Base-by-base conservation (phyloP, 1,140 invertebrate species). In the Daktulosphaira vitifoliae region DNA sequence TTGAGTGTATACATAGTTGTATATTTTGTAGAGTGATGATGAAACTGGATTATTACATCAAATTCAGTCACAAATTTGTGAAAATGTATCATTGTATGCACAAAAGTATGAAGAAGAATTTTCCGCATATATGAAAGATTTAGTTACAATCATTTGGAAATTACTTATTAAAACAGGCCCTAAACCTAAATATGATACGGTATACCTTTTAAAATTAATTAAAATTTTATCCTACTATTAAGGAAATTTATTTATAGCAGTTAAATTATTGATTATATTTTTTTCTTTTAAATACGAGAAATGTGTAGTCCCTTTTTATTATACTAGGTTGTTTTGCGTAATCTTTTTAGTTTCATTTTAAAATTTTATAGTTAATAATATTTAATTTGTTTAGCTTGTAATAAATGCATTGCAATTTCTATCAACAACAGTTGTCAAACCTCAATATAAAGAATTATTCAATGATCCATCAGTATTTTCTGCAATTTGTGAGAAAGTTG, bases 61-160 rank as follows among this genome's bases (percentile, higher is more conserved):
- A 71, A 78, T 97, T 2, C 89, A 92, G 69, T 92, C 92, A 0
- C 92, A 98, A 79, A 87, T 98, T 16, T 98, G 95, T 76, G 92
- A 96, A 72, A 97, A 96, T 74, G 84, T 96, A 15, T 82, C 88
- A 2, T 78, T 99, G 26, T 99, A 97, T 77, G 95, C 95, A 1
- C 87, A 93, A 69, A 98, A 98, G 74, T 99, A 98, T 73, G 92
- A 96, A 74, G 96, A 98, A 77, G 96, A 98, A 73, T 98, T 98
- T 76, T 81, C 83, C 38, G 82, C 85, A 9, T 94, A 89, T 76
- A 81, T 97, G 44, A 85, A 88, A 6, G 79, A 80, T 29, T 98
- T 98, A 81, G 93, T 98, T 3, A 90, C 85, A 0, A 88, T 86
- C 38, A 87, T 97, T 53, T 98, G 95, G 95, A 87, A 86, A 69